Evolutionary conservation across 2,797 vertebrate species (phyloP).

Genomic region (Microctenopoma lineatum): DNA sequence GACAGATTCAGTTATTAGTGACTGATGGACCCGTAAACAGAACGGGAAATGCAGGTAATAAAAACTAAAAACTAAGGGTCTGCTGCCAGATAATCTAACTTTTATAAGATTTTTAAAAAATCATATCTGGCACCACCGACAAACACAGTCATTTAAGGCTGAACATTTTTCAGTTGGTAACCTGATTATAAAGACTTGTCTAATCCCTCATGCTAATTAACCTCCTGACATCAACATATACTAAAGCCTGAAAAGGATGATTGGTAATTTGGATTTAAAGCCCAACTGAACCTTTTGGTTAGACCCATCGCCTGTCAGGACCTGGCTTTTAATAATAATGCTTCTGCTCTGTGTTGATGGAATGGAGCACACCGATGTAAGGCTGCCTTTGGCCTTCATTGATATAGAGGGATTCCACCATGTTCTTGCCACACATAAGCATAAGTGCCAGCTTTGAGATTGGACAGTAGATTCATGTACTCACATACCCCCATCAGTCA

Average conservation of each 20-base stretch:
- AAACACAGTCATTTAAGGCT: constrained; percentile 4
- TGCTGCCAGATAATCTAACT: constrained; percentile 6
- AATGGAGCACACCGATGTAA: constrained; percentile 24
- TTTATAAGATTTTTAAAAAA: background rate
- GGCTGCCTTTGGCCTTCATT: constrained; percentile 39
- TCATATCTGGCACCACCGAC: background rate
- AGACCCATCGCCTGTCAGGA: constrained; percentile 37
- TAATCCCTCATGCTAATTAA: constrained; percentile 61
- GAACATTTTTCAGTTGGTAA: constrained; percentile 26
- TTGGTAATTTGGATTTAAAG: constrained; percentile 48
- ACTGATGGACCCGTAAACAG: background rate
- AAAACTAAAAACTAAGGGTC: constrained; percentile 9
- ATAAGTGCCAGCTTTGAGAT: constrained; percentile 18
- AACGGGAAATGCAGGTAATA: background rate
- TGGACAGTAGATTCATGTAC: constrained; percentile 38
- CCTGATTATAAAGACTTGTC: constrained; percentile 30
- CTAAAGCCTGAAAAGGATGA: constrained; percentile 16
- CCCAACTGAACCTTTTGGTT: constrained; percentile 8
- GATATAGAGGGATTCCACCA: constrained; percentile 17
- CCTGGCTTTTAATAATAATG: constrained; percentile 18
- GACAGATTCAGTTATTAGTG: constrained; percentile 13
- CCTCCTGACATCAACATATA: constrained; percentile 42
- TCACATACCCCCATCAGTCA: constrained; percentile 41
- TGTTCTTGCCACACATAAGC: constrained; percentile 23
- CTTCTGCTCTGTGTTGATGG: constrained; percentile 28